These are phyloP conservation scores for Myopa tessellatipennis DNA, from an alignment of 2,888 invertebrate genomes.

Conservation along the genomic window DNA sequence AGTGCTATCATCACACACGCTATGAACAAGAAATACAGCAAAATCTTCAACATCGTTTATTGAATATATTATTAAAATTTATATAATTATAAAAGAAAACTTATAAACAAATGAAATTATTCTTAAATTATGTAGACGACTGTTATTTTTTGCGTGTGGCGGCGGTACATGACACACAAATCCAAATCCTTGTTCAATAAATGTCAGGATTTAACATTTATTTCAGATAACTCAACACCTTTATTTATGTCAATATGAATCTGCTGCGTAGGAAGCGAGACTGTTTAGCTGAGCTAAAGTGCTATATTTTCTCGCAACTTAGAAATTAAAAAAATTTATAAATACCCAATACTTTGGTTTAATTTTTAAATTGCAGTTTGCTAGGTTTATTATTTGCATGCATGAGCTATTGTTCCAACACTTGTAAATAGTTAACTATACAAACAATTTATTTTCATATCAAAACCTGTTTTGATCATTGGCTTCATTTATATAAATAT, in stretches of 20 bases:
- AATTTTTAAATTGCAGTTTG: conserved; percentile 21
- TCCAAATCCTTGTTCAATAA: conserved; percentile 17
- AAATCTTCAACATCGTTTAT: conserved; percentile 63
- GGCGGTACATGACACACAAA: conserved; percentile 23
- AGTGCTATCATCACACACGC: conserved; percentile 62
- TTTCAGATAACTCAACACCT: conserved; percentile 1
- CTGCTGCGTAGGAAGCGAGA: conserved; percentile 8
- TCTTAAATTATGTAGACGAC: conserved; percentile 46
- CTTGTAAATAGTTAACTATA: conserved; percentile 39
- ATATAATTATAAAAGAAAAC: conserved; percentile 66
- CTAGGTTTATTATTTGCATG: conserved; percentile 17
- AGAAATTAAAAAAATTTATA: conserved; percentile 5
- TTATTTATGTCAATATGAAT: conserved; percentile 5
- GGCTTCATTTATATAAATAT: conserved; percentile 37
- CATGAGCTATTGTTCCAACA: conserved; percentile 30
- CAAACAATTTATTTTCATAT: conserved; percentile 31
- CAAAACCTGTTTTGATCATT: conserved; percentile 25
- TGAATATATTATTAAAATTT: conserved; percentile 67
- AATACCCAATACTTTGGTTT: conserved; percentile 14
- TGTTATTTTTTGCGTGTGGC: conserved; percentile 34
- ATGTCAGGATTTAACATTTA: conserved; percentile 18
- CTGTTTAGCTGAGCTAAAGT: conserved; percentile 20
- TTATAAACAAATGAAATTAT: conserved; percentile 65
- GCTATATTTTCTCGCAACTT: conserved; percentile 13
- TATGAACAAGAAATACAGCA: conserved; percentile 50